Base-by-base conservation (phyloP, 2,888 invertebrate species). In the Acanthococcus lagerstroemiae region DNA sequence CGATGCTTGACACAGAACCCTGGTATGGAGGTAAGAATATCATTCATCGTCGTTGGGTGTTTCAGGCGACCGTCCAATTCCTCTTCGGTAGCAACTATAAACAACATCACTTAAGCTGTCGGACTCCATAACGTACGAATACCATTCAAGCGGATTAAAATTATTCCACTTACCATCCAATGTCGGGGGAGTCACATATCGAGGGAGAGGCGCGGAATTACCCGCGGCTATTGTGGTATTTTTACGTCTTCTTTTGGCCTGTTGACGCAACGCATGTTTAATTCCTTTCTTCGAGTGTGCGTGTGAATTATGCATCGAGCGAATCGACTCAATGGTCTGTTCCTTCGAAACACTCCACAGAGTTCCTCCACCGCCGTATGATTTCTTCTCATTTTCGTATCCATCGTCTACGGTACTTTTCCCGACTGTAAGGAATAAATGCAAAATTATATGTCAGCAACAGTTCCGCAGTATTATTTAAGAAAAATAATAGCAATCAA, bases 21-120 rank as follows among this genome's bases (percentile, higher is more conserved):
- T 57, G 91, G 91, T 74, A 92, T 88, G 68, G 91, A 90, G 25
- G 90, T 89, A 70, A 92, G 76, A 6, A 90, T 88, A 77, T 92
- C 91, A 66, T 88, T 82, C 91, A 92, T 91, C 26, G 91, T 91
- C 26, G 91, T 91, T 25, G 86, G 84, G n/a, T 67, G 73, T 68
- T 69, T 71, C 45, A 65, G 69, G 21, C 70, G 68, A 26, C 68
- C 69, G n/a, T 86, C 84, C 46, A 75, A 74, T 71, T 77, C 77
- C 71, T 77, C 77, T 54, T 73, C 73, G 67, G 74, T n/a, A n/a
- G n/a, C 76, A 75, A 67, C 50, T 60, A 65, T 26, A 63, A 66
- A 57, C 66, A 2, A 37, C 3, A 52, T 22, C 24, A 9, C 19
- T 22, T 3, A 9, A 37, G n/a, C n/a, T n/a, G n/a, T n/a, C n/a